Evolutionary conservation across 30 jellyfish, hydroid and myxozoan genomes (phyloP), one percentile per base, ranked within the genome.

Genomic region (Mastigias papua): DNA sequence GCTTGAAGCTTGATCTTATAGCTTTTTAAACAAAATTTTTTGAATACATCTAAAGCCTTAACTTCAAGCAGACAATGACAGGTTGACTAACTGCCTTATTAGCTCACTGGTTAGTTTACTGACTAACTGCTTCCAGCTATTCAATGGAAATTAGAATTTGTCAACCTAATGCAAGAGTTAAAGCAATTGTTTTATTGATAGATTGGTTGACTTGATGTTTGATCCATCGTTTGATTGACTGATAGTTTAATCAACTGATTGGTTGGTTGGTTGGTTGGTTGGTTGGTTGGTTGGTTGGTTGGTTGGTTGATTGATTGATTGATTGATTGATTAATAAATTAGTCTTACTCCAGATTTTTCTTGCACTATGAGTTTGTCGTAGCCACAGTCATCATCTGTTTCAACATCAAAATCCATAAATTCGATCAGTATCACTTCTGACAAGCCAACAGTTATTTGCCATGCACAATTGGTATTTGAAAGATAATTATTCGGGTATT

Each of bases 261-360:
- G n/a, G n/a, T n/a, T n/a, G n/a, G 60, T 16, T 46, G 16, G 13
- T 46, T 46, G 60, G 60, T 46, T 46, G 60, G 60, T 46, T 46
- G 60, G 60, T 46, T 16, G 13, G 16, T 16, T 54, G 5, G 17
- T 2, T 0, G 67, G 7, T 6, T 6, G 3, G 27, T 54, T 21
- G 67, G 27, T 19, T 54, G 67, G 7, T 54, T 54, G 67, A 54
- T 25, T 54, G 20, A 6, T 16, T 54, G 25, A 21, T 6, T 54
- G 26, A 54, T 6, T 21, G 17, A 10, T 6, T 21, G 0, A 0
- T 21, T 16, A 19, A 54, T 19, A 2, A 19, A 54, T 6, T 16
- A 54, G 67, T 54, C 91, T 37, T 37, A 82, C 84, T 28, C 91
- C 91, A 46, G 48, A 32, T 35, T 72, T 73, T 51, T 73, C 94